Evolutionary conservation across 2,888 invertebrate genomes (phyloP).

Genomic region (Quadroppia sp.): DNA sequence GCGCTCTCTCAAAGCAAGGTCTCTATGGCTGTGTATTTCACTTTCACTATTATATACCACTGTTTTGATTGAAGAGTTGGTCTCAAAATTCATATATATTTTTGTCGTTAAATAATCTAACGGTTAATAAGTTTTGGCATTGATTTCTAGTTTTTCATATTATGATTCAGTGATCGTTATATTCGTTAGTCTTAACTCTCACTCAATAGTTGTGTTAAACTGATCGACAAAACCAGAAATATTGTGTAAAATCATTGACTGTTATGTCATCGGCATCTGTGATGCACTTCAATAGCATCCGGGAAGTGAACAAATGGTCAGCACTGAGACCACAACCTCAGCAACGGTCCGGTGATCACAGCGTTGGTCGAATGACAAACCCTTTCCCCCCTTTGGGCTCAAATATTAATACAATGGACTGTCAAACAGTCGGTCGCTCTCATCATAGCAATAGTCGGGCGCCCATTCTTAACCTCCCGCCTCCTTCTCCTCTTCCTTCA

Average conservation of each 20-base stretch:
- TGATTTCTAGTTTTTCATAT: not conserved
- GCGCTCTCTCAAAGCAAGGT: constrained; percentile 23
- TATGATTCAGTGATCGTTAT: too few species aligned
- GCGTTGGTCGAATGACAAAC: not conserved
- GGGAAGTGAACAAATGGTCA: constrained; percentile 8
- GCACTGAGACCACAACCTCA: not conserved
- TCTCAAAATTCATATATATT: not conserved
- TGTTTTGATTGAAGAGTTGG: constrained; percentile 27
- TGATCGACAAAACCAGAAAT: not conserved
- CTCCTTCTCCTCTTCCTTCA: not conserved
- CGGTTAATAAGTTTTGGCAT: not conserved
- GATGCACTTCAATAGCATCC: constrained; percentile 10
- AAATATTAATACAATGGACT: too few species aligned
- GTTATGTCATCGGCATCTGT: constrained; percentile 8
- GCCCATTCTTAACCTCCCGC: not conserved
- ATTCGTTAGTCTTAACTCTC: not conserved
- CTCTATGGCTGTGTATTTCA: constrained; percentile 24
- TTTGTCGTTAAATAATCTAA: not conserved
- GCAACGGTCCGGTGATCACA: not conserved
- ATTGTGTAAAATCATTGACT: too few species aligned
- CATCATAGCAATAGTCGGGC: not conserved
- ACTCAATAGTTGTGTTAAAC: not conserved
- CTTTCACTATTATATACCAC: constrained; percentile 25
- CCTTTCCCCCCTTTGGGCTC: not conserved
- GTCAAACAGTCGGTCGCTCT: not conserved